phyloP scores from a whole-genome alignment of 2,797 vertebrate species.

The Siniperca obscura region DNA sequence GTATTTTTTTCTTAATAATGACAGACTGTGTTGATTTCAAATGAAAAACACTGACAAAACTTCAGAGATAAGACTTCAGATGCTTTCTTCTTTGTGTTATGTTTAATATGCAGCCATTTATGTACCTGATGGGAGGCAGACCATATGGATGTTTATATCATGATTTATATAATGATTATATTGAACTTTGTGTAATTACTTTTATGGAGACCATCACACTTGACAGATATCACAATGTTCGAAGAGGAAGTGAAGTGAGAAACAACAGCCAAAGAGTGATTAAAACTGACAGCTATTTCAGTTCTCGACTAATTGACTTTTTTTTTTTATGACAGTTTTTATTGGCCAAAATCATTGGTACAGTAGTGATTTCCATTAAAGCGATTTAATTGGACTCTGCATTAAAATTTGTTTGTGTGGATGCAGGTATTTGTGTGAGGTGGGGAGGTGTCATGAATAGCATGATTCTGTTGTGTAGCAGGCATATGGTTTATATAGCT shows the following conservation, averaged over 20 bases:
- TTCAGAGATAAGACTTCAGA: slow-evolving; percentile 17
- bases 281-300: slow-evolving; percentile 75
- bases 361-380: slow-evolving; percentile 61
- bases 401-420: slow-evolving; percentile 39
- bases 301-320: slow-evolving; percentile 77
- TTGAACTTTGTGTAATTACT: slow-evolving; percentile 70
- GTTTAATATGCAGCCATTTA: slow-evolving; percentile 35
- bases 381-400: slow-evolving; percentile 56
- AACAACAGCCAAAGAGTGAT: slow-evolving; percentile 65
- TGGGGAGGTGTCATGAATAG: not conserved
- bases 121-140: slow-evolving; percentile 46
- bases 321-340: slow-evolving; percentile 75
- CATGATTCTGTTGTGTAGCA: not conserved
- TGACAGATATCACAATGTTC: slow-evolving; percentile 70
- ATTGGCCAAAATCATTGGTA: slow-evolving; percentile 67
- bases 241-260: slow-evolving; percentile 62
- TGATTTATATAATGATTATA: slow-evolving; percentile 68
- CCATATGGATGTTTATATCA: slow-evolving; percentile 69
- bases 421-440: slow-evolving; percentile 12
- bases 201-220: slow-evolving; percentile 63
- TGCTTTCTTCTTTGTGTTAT: slow-evolving; percentile 1
- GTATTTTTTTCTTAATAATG: not conserved
- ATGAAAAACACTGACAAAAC: slow-evolving; percentile 11
- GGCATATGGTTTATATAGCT: not conserved
- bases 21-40: slow-evolving; percentile 2